Evolutionary conservation across 2,797 vertebrate species (phyloP), one percentile per base, ranked within the genome.

Genomic region (Trematomus bernacchii): DNA sequence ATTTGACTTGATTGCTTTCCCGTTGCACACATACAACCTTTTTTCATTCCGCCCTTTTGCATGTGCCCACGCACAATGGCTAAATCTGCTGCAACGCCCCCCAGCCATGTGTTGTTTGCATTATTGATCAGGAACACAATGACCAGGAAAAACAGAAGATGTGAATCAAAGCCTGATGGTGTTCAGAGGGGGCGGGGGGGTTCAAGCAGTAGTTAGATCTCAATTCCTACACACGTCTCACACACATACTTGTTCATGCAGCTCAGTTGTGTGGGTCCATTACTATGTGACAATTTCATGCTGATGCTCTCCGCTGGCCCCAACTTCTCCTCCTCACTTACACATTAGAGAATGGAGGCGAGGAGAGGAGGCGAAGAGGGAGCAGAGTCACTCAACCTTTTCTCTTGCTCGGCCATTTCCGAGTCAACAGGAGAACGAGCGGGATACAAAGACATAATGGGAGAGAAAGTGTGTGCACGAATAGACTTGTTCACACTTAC

Each of bases 341-440:
- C 50, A 65, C 40, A 60, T 42, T 16, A 42, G 85, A 87, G 53
- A 73, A 16, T 63, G 50, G 42, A 43, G 6, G 27, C 0, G 18
- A 55, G 52, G n/a, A 19, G 46, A 61, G 52, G 14, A 18, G 42
- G 63, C 48, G 27, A 19, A n/a, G 51, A 71, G 61, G 42, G 58
- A 71, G 50, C 46, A 3, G 43, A 89, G 80, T 72, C 89, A 93
- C 89, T 93, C 95, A 93, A 96, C 95, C 95, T 95, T 95, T 95
- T 93, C 85, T 37, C 87, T 87, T 93, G 90, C 87, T 86, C 40
- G 85, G 88, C 85, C 87, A 82, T 91, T 93, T 94, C 90, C 87
- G 77, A 87, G 87, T 86, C 89, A 90, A 73, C 87, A 90, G 91
- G 90, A 87, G 90, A 92, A 91, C 47, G 21, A 30, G 13, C 46